Evolutionary conservation across 2,113 vertebrate genomes (phyloP), one percentile per base, ranked within the genome.

Genomic region (Gavia stellata): DNA sequence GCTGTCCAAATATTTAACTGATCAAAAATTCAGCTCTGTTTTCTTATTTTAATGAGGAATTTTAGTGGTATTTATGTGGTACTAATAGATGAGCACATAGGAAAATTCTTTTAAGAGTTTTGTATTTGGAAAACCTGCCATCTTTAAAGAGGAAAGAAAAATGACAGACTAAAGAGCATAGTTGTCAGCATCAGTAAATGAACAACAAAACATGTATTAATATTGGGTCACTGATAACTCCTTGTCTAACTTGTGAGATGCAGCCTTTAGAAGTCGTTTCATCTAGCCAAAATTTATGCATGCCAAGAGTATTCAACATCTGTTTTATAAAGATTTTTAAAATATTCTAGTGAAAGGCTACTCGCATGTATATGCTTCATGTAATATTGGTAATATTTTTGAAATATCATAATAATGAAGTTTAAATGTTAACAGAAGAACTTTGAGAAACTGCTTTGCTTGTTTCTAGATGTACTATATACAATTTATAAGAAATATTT

Each of bases 1-100:
- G 45, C 87, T 86, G 62, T 83, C 66, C 79, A 96, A 96, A 88
- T 90, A 95, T 93, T 93, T 95, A 88, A 81, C 44, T 18, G 31
- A 82, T 77, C 36, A 66, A 94, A 94, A 82, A 65, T 68, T 75
- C 53, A 53, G 9, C 36, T 81, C 38, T 72, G 23, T 68, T 94
- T 67, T 70, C 45, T 56, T 88, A 73, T 83, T 93, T 80, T 68
- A 70, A 28, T 66, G 78, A 52, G 15, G 52, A 62, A 18, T 62
- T 87, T 53, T 33, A 45, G 40, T 63, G 44, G 11, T 45, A 56
- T 89, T 94, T 74, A 66, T 92, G 40, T 75, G 16, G 21, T 56
- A 47, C 19, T 74, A 89, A 74, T 55, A 68, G 53, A 68, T 49
- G 8, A 65, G 23, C 29, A 72, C 25, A 70, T 73, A 75, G 38